A percentile compares a stretch with the other conserved stretches of the same genome.
phyloP scores from a whole-genome alignment of 2,113 vertebrate species.

The Patagioenas fasciata region DNA sequence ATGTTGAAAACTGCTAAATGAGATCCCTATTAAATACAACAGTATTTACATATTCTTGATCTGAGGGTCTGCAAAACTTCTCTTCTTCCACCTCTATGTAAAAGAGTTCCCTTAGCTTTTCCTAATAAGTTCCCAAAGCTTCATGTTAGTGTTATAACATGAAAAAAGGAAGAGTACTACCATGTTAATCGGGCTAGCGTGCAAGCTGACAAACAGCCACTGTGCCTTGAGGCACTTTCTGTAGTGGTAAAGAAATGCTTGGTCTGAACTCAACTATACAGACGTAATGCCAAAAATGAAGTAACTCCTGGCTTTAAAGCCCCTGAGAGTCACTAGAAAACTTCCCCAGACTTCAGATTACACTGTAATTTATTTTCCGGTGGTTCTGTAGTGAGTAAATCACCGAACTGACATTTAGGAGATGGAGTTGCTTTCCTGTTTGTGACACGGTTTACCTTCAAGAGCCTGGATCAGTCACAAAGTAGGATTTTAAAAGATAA shows the following conservation, averaged over 20 bases:
- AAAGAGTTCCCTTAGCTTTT: not conserved
- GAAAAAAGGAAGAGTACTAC: not conserved
- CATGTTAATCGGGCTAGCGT: rapidly evolving
- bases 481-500: not conserved
- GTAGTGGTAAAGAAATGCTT: not conserved
- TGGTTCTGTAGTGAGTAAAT: not conserved
- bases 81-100: not conserved
- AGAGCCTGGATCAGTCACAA: not conserved
- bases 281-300: conserved; percentile 8
- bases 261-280: not conserved
- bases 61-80: not conserved
- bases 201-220: not conserved
- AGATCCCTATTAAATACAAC: not conserved
- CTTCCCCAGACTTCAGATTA: not conserved
- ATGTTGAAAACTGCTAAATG: not conserved
- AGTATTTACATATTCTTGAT: not conserved
- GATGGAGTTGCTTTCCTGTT: conserved; percentile 13
- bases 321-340: conserved; percentile 7
- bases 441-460: not conserved
- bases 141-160: not conserved
- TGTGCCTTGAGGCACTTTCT: not conserved
- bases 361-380: conserved; percentile 15
- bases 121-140: not conserved
- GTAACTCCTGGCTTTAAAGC: conserved; percentile 2
- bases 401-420: not conserved